Base-by-base conservation (phyloP, 1,140 invertebrate species). In the Drosophila sulfurigaster region DNA sequence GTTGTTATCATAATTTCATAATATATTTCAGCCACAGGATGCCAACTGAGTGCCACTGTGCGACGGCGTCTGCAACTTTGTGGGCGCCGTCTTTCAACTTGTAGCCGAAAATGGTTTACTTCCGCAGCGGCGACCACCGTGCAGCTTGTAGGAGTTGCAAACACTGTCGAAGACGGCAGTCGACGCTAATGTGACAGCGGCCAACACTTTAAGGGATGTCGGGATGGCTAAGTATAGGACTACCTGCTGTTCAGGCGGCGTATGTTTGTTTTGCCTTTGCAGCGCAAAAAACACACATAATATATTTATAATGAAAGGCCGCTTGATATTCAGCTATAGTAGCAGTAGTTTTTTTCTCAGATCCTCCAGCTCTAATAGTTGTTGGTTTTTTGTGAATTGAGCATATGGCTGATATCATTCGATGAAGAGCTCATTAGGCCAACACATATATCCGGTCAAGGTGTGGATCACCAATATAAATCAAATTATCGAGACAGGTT, bases 251-350 rank as follows among this genome's bases (percentile, higher is more conserved):
- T 15, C 54, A 67, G 79, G 67, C 83, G 83, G 83, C 70, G 83
- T 71, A 83, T 87, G 79, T 88, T 87, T 87, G 83, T 88, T 87
- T 87, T 75, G 79, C 32, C 77, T 79, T 75, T 80, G 20, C 56
- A 75, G 43, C 41, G 57, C 63, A 51, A 56, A 78, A 78, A 87
- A 88, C 35, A 88, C 83, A 88, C 83, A 77, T 87, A 88, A 87
- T 87, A 88, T 78, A 81, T 83, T 87, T 87, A 87, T 87, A 87
- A 87, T 83, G 83, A 88, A 83, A 57, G 83, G 73, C 59, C 54
- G 43, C 59, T 45, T 69, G 43, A 64, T 64, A 8, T 52, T 20
- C 8, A 7, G 35, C 8, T 38, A 8, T 38, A 38, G 28, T 51
- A 51, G 46, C n/a, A 35, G 7, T 20, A 16, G 25, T 49, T 7